phyloP scores from a whole-genome alignment of 2,113 vertebrate species.

The Chaetops frenatus region DNA sequence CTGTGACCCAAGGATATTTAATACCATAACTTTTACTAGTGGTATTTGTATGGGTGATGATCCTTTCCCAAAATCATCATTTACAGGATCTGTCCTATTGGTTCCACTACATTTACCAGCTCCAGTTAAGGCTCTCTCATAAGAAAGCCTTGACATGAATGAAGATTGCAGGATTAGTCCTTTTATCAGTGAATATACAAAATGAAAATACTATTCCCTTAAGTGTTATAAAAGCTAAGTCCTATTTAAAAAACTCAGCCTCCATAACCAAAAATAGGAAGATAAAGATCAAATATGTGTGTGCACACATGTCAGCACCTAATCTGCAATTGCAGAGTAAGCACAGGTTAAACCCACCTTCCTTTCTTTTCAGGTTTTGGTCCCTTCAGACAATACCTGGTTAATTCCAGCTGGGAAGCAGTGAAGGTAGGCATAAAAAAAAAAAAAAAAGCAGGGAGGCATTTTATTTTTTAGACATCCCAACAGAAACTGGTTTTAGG shows the following conservation, averaged over 20 bases:
- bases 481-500: not conserved
- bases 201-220: not conserved
- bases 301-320: not conserved
- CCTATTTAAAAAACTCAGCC: not conserved
- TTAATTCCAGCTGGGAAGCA: constrained; percentile 84
- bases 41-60: not conserved
- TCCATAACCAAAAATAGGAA: not conserved
- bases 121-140: not conserved
- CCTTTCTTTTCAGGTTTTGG: constrained; percentile 76
- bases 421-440: constrained; percentile 73
- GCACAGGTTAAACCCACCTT: not conserved
- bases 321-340: not conserved
- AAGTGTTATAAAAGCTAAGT: not conserved
- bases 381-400: constrained; percentile 77
- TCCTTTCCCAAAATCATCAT: not conserved
- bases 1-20: not conserved
- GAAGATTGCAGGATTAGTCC: not conserved
- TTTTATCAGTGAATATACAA: not conserved
- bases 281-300: not conserved
- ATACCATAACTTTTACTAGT: not conserved
- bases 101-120: not conserved
- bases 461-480: not conserved
- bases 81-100: not conserved
- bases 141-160: not conserved
- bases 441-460: not conserved